phyloP scores from a whole-genome alignment of 2,113 vertebrate species.

The Pelecanus crispus region DNA sequence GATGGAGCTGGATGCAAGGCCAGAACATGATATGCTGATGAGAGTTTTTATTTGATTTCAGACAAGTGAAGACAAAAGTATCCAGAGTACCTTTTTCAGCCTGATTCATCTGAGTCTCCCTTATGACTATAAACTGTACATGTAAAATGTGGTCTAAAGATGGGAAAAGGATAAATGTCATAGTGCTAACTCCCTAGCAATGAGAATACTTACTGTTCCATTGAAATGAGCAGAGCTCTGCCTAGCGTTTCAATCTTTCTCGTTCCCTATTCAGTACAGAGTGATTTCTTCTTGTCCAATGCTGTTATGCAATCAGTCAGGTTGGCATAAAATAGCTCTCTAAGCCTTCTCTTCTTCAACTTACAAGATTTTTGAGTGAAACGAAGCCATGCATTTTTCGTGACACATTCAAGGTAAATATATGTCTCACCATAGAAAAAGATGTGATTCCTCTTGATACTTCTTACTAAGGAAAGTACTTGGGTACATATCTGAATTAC shows the following conservation, averaged over 20 bases:
- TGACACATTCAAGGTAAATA: not conserved
- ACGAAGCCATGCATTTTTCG: not conserved
- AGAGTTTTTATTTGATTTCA: conserved; percentile 20
- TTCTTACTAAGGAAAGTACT: not conserved
- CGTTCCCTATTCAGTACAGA: not conserved
- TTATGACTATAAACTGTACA: not conserved
- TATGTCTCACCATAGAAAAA: not conserved
- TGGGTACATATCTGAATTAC: not conserved
- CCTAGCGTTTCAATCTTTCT: not conserved
- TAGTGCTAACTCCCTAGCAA: not conserved
- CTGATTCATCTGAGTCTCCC: not conserved
- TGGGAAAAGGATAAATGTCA: not conserved
- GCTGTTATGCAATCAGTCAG: not conserved
- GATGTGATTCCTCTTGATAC: not conserved
- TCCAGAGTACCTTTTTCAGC: not conserved
- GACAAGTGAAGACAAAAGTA: not conserved
- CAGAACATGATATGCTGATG: not conserved
- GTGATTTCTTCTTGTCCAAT: not conserved
- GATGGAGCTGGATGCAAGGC: not conserved
- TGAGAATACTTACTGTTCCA: not conserved
- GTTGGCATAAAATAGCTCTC: not conserved
- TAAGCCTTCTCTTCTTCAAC: not conserved
- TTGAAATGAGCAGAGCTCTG: not conserved
- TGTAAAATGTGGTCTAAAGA: not conserved
- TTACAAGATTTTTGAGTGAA: not conserved